These are phyloP conservation scores for Leptogaster cylindrica DNA, from an alignment of 2,888 invertebrate genomes.

Conservation along the genomic window DNA sequence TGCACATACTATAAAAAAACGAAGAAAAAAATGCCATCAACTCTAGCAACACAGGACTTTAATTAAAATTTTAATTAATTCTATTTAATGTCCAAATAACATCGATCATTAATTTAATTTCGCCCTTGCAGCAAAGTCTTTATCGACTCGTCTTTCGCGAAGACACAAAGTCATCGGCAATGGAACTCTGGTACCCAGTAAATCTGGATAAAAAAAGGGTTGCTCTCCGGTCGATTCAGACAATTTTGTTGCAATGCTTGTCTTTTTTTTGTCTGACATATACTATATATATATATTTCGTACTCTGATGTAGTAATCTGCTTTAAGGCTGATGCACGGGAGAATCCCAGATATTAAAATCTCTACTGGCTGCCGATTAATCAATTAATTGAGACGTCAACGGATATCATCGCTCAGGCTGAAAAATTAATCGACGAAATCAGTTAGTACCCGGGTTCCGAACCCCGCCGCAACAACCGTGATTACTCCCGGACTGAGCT, in stretches of 20 bases:
- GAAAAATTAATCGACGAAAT: conserved; percentile 36
- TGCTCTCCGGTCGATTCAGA: neutral
- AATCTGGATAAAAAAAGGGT: neutral
- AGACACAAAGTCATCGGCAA: conserved; percentile 18
- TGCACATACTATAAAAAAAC: too few species aligned
- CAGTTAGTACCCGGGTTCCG: conserved; percentile 14
- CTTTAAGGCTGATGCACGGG: conserved; percentile 28
- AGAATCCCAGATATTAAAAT: conserved; percentile 35
- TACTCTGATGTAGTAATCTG: conserved; percentile 29
- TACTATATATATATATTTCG: too few species aligned
- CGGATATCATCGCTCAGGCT: conserved; percentile 28
- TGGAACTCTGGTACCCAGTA: neutral
- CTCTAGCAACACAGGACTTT: conserved; percentile 46
- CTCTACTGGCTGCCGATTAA: conserved; percentile 34
- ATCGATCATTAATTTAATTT: conserved; percentile 51
- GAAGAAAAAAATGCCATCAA: conserved; percentile 13
- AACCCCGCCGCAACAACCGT: conserved; percentile 12
- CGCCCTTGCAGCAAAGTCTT: conserved; percentile 46
- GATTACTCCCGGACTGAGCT: conserved; percentile 19
- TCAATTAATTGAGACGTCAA: conserved; percentile 42
- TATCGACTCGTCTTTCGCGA: conserved; percentile 5
- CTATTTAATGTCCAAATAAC: conserved; percentile 50
- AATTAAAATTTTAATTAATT: conserved; percentile 51
- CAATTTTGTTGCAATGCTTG: conserved; percentile 2
- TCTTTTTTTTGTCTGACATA: too few species aligned